These are phyloP conservation scores for Vespertilio murinus DNA, from an alignment of 2,797 vertebrate genomes.

Conservation along the genomic window DNA sequence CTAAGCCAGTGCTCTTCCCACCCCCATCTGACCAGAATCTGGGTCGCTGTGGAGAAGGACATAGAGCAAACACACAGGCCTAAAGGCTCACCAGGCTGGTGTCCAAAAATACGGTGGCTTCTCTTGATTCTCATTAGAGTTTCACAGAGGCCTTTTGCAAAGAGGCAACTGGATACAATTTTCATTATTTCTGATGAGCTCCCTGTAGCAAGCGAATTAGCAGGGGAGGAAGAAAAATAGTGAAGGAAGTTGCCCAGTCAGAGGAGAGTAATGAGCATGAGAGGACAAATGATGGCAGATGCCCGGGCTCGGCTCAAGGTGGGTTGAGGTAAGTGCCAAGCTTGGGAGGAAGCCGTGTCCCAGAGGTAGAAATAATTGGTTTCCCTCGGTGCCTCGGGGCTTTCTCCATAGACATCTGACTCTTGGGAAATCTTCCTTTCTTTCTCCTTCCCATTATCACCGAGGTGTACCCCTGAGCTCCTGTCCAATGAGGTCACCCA, in stretches of 20 bases:
- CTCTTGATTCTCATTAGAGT: not conserved
- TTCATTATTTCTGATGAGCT: not conserved
- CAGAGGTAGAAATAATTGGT: not conserved
- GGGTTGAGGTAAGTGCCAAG: not conserved
- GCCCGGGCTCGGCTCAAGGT: not conserved
- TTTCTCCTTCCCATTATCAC: not conserved
- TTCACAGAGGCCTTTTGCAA: not conserved
- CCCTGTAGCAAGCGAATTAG: not conserved
- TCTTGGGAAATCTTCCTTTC: not conserved
- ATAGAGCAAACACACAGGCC: not conserved
- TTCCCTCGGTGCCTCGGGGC: not conserved
- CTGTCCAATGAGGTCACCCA: conserved; percentile 23
- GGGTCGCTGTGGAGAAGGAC: too few species aligned
- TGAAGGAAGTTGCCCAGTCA: not conserved
- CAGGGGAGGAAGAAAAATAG: not conserved
- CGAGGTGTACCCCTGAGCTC: not conserved
- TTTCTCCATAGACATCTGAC: not conserved
- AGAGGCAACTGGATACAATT: not conserved
- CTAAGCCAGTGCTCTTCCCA: not conserved
- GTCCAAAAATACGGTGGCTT: not conserved
- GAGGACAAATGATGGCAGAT: too few species aligned
- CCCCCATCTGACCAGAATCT: not conserved
- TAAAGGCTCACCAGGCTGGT: not conserved
- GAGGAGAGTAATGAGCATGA: not conserved
- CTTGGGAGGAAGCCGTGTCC: not conserved